These are phyloP conservation scores for Clarias macrocephalus DNA, from an alignment of 2,113 vertebrate species.

Conservation along the genomic window DNA sequence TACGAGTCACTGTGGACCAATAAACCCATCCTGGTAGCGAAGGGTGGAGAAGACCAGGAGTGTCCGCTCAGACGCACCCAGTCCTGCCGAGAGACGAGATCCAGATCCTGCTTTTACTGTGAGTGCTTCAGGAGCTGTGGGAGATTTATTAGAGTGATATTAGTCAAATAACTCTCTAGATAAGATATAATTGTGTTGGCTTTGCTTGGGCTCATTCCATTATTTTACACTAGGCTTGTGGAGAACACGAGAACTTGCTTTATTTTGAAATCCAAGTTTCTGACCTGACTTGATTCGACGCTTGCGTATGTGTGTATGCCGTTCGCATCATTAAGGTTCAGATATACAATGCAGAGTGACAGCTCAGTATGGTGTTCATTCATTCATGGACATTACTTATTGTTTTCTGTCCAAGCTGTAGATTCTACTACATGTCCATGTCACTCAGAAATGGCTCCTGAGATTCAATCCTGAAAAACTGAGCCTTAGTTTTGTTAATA, in stretches of 20 bases:
- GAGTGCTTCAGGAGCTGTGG: conserved; percentile 47
- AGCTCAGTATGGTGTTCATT: not conserved
- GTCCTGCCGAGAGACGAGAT: conserved; percentile 63
- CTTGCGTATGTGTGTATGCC: not conserved
- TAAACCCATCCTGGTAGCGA: conserved; percentile 70
- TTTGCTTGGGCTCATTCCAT: too few relatives aligned
- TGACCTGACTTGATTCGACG: not conserved
- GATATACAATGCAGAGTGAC: not conserved
- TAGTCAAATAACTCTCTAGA: too few relatives aligned
- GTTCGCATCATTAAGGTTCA: not conserved
- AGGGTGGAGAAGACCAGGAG: conserved; percentile 44
- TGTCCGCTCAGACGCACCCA: conserved; percentile 48
- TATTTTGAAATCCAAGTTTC: not conserved
- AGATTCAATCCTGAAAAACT: not conserved
- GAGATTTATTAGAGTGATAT: not conserved
- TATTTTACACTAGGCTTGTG: not conserved
- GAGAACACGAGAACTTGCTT: not conserved
- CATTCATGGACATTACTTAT: not conserved
- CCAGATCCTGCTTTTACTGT: conserved; percentile 53
- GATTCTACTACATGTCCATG: not conserved
- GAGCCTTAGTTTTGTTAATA: not conserved
- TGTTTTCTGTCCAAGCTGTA: not conserved
- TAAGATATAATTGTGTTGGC: too few relatives aligned
- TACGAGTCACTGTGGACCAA: conserved; percentile 78
- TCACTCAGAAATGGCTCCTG: not conserved